Conservation (phyloP, 2,113 vertebrate species). For the Clinocottus analis region DNA sequence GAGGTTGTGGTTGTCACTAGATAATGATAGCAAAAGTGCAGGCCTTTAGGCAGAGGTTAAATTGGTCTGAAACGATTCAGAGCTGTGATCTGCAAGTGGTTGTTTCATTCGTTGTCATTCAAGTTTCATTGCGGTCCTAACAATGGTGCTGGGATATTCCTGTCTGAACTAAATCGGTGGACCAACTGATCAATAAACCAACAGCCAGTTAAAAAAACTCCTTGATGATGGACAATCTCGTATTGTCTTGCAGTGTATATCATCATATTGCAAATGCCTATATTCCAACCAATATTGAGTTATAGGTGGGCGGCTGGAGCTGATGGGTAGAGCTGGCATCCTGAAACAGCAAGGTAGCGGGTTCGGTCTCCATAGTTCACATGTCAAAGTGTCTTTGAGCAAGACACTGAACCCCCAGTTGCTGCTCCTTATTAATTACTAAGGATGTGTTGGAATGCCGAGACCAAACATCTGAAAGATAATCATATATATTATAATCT, state of each 20-base stretch:
- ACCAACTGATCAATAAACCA: neutral
- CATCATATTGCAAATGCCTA: neutral
- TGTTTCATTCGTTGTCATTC: neutral
- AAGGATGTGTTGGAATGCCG: no score
- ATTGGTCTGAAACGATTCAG: slow-evolving; percentile 27
- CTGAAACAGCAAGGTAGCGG: no score
- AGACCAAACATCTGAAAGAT: no score
- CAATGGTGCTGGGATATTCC: neutral
- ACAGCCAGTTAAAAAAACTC: neutral
- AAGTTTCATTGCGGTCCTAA: neutral
- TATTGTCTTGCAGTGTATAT: neutral
- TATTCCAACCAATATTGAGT: neutral
- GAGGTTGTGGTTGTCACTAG: neutral
- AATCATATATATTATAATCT: no score
- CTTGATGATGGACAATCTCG: neutral
- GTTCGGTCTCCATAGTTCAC: no score
- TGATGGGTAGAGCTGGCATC: no score
- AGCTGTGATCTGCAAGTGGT: neutral
- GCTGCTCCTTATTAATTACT: no score
- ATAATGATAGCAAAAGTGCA: slow-evolving; percentile 4
- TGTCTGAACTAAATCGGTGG: neutral
- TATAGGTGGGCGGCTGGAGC: no score
- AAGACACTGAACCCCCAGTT: no score
- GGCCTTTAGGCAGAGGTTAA: slow-evolving; percentile 9
- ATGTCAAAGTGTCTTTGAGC: no score